phyloP scores from a whole-genome alignment of 2,797 vertebrate species.

The Rhynchotus rufescens region DNA sequence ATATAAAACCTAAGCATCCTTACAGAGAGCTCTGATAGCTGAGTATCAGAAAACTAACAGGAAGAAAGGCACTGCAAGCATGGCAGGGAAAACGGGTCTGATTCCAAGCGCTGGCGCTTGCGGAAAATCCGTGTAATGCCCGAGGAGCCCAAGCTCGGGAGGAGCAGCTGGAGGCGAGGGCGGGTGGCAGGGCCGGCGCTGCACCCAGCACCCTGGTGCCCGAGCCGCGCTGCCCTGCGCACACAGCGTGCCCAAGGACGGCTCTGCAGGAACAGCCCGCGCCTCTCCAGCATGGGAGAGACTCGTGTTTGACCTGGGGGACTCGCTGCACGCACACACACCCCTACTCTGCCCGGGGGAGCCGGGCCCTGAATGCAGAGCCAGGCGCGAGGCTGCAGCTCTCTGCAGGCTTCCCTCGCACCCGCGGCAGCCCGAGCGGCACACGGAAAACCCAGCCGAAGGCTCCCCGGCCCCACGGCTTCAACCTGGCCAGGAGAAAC shows the following conservation, averaged over 20 bases:
- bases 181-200: too few relatives aligned
- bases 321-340: too few relatives aligned
- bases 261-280: neutral
- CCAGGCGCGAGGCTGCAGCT: conserved; percentile 46
- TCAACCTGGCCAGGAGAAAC: conserved; percentile 43
- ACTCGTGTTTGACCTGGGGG: too few relatives aligned
- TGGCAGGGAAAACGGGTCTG: neutral
- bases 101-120: neutral
- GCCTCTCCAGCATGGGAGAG: neutral
- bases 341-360: too few relatives aligned
- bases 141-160: neutral
- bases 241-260: neutral
- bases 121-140: neutral
- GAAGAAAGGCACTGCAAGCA: neutral
- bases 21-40: conserved; percentile 9
- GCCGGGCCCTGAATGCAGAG: too few relatives aligned
- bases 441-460: neutral
- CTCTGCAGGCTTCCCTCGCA: conserved; percentile 55
- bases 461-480: neutral
- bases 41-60: neutral
- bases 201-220: neutral
- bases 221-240: rapidly evolving
- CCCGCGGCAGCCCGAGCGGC: neutral
- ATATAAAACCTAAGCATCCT: neutral
- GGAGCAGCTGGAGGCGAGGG: neutral